Evolutionary conservation across 1,140 invertebrate genomes (phyloP).

Genomic region (Drosophila trapezifrons): DNA sequence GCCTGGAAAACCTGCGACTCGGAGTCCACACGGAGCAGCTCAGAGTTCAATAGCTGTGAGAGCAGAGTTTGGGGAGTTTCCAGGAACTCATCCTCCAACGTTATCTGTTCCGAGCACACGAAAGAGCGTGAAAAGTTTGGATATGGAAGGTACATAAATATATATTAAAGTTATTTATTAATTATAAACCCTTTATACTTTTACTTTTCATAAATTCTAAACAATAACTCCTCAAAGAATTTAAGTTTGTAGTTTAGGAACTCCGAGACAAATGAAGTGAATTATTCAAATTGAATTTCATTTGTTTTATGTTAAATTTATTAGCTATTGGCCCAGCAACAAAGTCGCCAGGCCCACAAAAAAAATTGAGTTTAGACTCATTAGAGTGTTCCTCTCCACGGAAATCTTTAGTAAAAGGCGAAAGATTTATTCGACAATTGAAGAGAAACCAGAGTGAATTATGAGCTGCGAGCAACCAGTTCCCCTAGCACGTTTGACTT

Average conservation of each 20-base stretch:
- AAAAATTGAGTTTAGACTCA: constrained; percentile 75
- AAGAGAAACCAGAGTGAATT: constrained; percentile 76
- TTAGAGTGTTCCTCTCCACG: constrained; percentile 84
- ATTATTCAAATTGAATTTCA: too few species aligned
- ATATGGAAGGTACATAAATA: background rate
- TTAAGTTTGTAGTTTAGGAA: too few species aligned
- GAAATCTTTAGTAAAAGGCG: constrained; percentile 85
- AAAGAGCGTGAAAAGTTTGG: too few species aligned
- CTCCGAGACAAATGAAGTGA: too few species aligned
- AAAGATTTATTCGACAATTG: constrained; percentile 85
- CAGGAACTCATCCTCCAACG: constrained; percentile 94
- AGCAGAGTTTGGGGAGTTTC: constrained; percentile 93
- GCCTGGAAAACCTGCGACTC: constrained; percentile 97
- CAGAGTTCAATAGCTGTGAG: constrained; percentile 92
- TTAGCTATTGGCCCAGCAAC: constrained; percentile 3
- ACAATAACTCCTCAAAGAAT: too few species aligned
- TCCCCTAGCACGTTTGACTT: background rate
- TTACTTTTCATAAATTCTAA: too few species aligned
- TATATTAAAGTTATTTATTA: too few species aligned
- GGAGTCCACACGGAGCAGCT: constrained; percentile 94
- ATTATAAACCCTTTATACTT: too few species aligned
- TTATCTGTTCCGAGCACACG: constrained; percentile 77
- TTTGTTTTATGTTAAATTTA: background rate
- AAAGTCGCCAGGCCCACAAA: constrained; percentile 11
- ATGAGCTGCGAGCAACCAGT: background rate